Percentiles rank a stretch among this genome's conserved stretches.
phyloP scores from a whole-genome alignment of 1,140 invertebrate genomes.

The Mamestra configurata region DNA sequence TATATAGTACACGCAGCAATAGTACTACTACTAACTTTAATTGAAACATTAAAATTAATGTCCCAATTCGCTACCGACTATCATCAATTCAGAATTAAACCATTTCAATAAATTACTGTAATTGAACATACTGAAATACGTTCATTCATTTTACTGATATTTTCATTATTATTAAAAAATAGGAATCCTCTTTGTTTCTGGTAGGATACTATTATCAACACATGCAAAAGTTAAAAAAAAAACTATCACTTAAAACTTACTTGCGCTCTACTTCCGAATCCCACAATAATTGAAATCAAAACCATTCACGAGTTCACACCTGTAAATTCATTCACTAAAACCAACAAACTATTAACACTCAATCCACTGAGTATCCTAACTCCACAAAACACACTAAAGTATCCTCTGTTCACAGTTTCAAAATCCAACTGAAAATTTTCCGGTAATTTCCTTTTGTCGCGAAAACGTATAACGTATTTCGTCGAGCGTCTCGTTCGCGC shows the following conservation, averaged over 20 bases:
- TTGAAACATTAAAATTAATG: not conserved
- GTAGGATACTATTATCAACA: not conserved
- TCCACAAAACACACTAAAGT: conserved; percentile 19
- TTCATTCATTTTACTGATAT: not conserved
- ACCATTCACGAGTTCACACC: conserved; percentile 46
- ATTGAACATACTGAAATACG: not conserved
- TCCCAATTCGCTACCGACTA: not conserved
- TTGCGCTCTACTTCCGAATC: conserved; percentile 32
- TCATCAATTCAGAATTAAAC: not conserved
- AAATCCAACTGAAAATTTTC: conserved; percentile 31
- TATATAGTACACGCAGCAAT: not conserved
- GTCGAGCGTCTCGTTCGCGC: conserved; percentile 30
- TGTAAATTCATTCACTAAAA: conserved; percentile 29
- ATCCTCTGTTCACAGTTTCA: conserved; percentile 16
- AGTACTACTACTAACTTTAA: not conserved
- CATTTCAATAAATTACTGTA: conserved; percentile 2
- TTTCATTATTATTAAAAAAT: not conserved
- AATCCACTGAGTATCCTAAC: conserved; percentile 31
- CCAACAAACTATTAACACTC: conserved; percentile 29
- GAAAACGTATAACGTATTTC: conserved; percentile 57
- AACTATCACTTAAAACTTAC: conserved; percentile 29
- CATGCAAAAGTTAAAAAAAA: not conserved
- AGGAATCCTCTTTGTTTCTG: not conserved
- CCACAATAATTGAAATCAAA: conserved; percentile 26
- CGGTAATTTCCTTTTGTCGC: conserved; percentile 39